Evolutionary conservation across 2,797 vertebrate species (phyloP), one percentile per base, ranked within the genome.

Genomic region (Melanogrammus aeglefinus): DNA sequence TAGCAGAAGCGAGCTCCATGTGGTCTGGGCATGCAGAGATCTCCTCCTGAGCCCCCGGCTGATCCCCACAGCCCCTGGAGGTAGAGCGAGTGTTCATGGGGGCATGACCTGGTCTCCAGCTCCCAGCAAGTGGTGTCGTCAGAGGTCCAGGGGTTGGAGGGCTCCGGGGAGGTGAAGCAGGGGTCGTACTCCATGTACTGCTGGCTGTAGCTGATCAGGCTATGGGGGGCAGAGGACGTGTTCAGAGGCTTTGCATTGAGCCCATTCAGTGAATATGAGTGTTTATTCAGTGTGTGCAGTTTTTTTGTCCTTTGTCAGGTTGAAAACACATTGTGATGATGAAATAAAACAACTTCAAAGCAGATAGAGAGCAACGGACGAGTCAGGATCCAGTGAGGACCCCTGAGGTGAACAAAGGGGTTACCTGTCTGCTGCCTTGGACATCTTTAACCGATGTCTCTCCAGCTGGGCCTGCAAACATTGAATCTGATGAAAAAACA

Each of bases 361-460:
- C 18, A 47, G 51, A 39, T 6, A 24, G 36, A 4, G 70, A 33
- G 33, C 0, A 35, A 72, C 8, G 31, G 33, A 33, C 4, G 29
- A 18, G 33, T 18, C 29, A 3, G 5, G 35, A 36, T 36, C 5
- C 29, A 16, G 31, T 14, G 16, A n/a, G 5, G 13, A 35, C 70
- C 29, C 18, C 4, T 13, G 8, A 27, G 63, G 63, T 27, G 24
- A 69, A 69, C 4, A 27, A 27, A 24, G 24, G 63, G 63, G 4
- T 35, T 88, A 96, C 95, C 95, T 95, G 78, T 96, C 95, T 83
- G 95, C 95, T 80, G 96, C 95, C 90, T 96, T 96, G 77, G 95
- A 96, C 95, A 96, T 96, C 94, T 96, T 96, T 95, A 96, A 95
- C 77, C 95, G 93, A 87, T 96, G 95, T 85, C 95, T 92, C 72